A percentile compares a stretch with the other conserved stretches of the same genome.
These are phyloP conservation scores for Odontothrips loti DNA, from an alignment of 2,888 invertebrate species.

Conservation along the genomic window DNA sequence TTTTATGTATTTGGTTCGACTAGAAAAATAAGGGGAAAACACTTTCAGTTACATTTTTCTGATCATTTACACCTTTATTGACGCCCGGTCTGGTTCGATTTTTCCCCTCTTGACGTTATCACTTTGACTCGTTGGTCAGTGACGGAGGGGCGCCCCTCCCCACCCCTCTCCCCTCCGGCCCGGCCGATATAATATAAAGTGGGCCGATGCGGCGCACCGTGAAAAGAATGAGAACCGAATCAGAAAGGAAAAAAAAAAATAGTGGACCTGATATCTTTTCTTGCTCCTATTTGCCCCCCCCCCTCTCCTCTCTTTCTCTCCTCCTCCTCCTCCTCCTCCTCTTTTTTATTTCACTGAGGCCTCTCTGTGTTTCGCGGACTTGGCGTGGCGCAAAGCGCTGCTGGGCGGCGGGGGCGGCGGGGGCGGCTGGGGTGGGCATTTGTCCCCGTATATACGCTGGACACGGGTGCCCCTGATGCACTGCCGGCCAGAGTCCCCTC, in stretches of 20 bases:
- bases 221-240: neutral
- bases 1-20: no score
- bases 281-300: constrained; percentile 1
- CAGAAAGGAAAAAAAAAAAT: neutral
- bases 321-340: no score
- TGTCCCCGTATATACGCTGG: neutral
- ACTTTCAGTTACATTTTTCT: no score
- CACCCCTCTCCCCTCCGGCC: no score
- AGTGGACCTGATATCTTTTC: neutral
- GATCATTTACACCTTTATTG: no score
- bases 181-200: neutral
- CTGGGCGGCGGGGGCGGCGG: neutral
- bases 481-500: neutral
- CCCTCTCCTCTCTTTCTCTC: neutral
- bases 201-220: constrained; percentile 7
- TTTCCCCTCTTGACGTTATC: no score
- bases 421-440: neutral
- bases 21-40: no score
- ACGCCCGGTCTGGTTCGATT: no score
- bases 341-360: neutral
- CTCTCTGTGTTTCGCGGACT: neutral
- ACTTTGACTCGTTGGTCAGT: no score
- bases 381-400: neutral
- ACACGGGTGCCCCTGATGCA: constrained; percentile 18
- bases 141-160: no score